A percentile compares a stretch with the other conserved stretches of the same genome.
Conservation (phyloP, 2,113 vertebrate species). For the Natator depressus region DNA sequence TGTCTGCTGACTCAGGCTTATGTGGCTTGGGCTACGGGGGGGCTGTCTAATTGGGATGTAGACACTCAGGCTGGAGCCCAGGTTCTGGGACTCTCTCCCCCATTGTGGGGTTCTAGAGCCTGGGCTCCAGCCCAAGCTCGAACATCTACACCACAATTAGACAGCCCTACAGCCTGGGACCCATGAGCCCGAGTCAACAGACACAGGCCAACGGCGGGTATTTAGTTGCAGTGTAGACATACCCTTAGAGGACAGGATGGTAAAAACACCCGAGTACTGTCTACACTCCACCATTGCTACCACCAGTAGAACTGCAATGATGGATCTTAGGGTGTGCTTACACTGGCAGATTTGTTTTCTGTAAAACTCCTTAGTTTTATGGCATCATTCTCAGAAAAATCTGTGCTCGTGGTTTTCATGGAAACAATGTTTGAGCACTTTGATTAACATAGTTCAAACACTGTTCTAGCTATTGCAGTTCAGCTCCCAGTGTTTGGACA, state of each 20-base stretch:
- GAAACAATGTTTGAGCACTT: neutral
- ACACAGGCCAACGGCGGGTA: neutral
- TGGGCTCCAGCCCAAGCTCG: neutral
- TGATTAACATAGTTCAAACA: neutral
- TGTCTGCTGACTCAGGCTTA: neutral
- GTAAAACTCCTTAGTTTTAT: neutral
- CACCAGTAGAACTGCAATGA: accelerated
- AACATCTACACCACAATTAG: neutral
- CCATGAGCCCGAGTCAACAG: neutral
- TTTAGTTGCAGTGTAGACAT: neutral
- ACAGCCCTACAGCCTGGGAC: neutral
- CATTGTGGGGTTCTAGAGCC: neutral
- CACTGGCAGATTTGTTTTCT: neutral
- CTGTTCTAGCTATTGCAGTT: neutral
- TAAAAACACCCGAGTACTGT: neutral
- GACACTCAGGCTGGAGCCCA: neutral
- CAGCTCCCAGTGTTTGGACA: neutral
- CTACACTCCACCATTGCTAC: neutral
- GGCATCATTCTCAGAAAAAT: neutral
- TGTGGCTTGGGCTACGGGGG: neutral
- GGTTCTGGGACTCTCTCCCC: neutral
- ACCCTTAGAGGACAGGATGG: neutral
- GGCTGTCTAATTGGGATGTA: neutral
- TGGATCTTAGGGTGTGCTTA: neutral
- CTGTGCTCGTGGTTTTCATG: neutral